Percentiles rank a stretch among this genome's conserved stretches.
Conservation (phyloP, 1,140 invertebrate species). For the Himalopsyche phryganea region DNA sequence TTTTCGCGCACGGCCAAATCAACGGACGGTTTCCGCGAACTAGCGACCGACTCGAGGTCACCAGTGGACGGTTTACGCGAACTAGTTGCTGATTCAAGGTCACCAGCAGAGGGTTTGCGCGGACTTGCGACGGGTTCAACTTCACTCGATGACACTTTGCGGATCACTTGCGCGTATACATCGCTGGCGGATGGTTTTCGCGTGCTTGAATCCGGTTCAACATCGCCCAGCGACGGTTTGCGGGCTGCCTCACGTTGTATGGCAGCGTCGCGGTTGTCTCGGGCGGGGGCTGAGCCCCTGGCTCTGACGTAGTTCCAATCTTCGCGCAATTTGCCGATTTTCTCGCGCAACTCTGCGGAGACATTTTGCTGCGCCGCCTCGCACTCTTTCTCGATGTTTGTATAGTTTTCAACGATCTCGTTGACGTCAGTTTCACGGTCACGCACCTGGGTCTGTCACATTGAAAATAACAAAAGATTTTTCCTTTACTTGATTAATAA, state of each 20-base stretch:
- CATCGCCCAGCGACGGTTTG: background rate
- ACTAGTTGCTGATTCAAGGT: too few relatives aligned
- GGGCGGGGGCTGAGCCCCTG: constrained; percentile 10
- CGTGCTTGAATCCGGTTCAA: background rate
- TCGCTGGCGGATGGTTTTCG: background rate
- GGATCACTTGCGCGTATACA: background rate
- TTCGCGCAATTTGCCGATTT: constrained; percentile 57
- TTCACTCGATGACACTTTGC: constrained; percentile 2
- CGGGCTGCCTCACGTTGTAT: constrained; percentile 7
- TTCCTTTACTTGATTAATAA: too few relatives aligned
- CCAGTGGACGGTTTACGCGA: too few relatives aligned
- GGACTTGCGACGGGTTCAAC: too few relatives aligned
- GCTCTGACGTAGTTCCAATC: constrained; percentile 51
- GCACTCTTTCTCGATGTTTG: constrained; percentile 58
- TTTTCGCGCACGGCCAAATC: background rate
- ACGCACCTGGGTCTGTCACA: constrained; percentile 44
- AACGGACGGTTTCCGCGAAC: too few relatives aligned
- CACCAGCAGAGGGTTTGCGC: too few relatives aligned
- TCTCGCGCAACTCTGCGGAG: constrained; percentile 58
- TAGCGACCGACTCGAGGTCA: too few relatives aligned
- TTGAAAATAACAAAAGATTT: too few relatives aligned
- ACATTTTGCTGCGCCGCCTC: constrained; percentile 57
- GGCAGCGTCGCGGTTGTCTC: constrained; percentile 14
- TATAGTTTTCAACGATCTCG: constrained; percentile 66
- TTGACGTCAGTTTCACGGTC: constrained; percentile 63